These are phyloP conservation scores for Drosophila conformis DNA, from an alignment of 2,888 invertebrate species.

Conservation along the genomic window DNA sequence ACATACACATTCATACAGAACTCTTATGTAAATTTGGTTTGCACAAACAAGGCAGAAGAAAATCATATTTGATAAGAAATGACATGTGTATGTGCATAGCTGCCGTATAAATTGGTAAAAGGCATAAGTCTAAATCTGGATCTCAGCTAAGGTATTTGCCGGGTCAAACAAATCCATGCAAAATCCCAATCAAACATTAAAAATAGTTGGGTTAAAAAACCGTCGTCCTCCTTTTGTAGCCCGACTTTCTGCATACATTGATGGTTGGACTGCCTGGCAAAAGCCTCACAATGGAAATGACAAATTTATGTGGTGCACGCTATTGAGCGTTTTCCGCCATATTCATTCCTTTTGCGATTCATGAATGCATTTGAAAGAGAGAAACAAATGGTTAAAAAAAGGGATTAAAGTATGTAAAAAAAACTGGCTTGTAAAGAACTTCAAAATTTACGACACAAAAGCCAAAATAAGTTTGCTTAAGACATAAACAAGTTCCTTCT, in stretches of 20 bases:
- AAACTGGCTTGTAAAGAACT: background rate
- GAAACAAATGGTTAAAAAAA: background rate
- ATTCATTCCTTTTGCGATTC: conserved; percentile 25
- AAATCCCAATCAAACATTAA: conserved; percentile 50
- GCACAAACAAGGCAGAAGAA: background rate
- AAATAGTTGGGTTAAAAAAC: conserved; percentile 45
- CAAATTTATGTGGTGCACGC: conserved; percentile 25
- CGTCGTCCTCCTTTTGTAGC: background rate
- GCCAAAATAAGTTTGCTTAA: background rate
- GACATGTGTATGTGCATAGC: background rate
- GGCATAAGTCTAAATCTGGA: conserved; percentile 3
- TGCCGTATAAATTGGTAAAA: conserved; percentile 3
- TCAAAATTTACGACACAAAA: background rate
- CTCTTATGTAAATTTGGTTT: background rate
- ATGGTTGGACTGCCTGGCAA: conserved; percentile 24
- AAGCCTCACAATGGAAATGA: conserved; percentile 34
- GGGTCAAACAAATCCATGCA: conserved; percentile 38
- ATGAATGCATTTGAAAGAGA: conserved; percentile 35
- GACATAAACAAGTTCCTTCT: background rate
- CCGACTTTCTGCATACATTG: background rate
- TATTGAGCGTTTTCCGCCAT: conserved; percentile 33
- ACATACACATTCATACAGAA: background rate
- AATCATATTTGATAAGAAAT: background rate
- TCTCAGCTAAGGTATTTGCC: conserved; percentile 40
- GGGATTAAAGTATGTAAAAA: background rate